Conservation (phyloP, 2,797 vertebrate species). For the Ctenosaura bakeri region DNA sequence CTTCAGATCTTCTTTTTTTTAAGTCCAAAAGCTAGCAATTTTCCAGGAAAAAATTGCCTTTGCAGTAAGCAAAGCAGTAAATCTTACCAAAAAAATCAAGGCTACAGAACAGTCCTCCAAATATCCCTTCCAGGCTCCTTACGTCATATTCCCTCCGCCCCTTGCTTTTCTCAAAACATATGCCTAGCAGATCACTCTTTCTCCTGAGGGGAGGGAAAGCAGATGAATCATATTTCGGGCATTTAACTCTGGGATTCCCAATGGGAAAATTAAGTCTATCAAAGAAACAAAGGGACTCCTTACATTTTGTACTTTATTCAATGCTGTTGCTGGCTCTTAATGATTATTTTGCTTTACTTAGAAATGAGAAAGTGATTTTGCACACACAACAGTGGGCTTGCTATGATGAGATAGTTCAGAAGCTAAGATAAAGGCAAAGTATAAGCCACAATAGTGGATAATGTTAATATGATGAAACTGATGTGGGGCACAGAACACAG, state of each 20-base stretch:
- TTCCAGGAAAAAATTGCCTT: slow-evolving; percentile 75
- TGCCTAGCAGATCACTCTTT: slow-evolving; percentile 78
- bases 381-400: background rate
- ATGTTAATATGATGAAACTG: background rate
- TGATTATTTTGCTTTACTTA: slow-evolving; percentile 73
- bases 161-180: slow-evolving; percentile 73
- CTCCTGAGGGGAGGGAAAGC: slow-evolving; percentile 61
- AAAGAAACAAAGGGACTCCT: slow-evolving; percentile 70
- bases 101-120: slow-evolving; percentile 71
- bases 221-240: slow-evolving; percentile 77
- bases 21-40: slow-evolving; percentile 78
- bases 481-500: background rate
- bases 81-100: slow-evolving; percentile 78
- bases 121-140: slow-evolving; percentile 75
- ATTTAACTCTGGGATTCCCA: slow-evolving; percentile 81
- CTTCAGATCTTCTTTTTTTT: slow-evolving; percentile 61
- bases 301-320: slow-evolving; percentile 25
- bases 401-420: background rate
- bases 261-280: slow-evolving; percentile 78
- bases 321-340: background rate
- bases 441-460: background rate
- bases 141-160: slow-evolving; percentile 72
- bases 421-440: slow-evolving; percentile 10
- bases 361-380: slow-evolving; percentile 52
- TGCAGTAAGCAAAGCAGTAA: slow-evolving; percentile 82